These are phyloP conservation scores for Campoletis sonorensis DNA, from an alignment of 1,140 invertebrate species.

Conservation along the genomic window DNA sequence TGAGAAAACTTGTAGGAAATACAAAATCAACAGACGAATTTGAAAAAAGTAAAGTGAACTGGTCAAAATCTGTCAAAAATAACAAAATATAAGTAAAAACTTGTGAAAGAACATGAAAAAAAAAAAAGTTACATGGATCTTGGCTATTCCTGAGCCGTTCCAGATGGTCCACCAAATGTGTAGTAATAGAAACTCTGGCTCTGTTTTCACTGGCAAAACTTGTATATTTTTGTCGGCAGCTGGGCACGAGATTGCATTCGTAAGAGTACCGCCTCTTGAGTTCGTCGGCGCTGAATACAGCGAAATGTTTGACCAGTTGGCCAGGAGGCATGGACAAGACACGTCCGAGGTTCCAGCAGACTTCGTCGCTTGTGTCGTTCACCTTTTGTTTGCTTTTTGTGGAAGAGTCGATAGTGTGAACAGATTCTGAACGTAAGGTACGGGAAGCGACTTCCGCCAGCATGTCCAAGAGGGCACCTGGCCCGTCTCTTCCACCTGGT, in stretches of 20 bases:
- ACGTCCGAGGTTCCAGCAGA: constrained; percentile 73
- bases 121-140: constrained; percentile 62
- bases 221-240: constrained; percentile 76
- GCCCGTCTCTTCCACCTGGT: constrained; percentile 68
- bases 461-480: constrained; percentile 75
- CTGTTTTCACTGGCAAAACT: constrained; percentile 80
- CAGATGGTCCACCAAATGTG: constrained; percentile 77
- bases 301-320: constrained; percentile 78
- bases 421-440: constrained; percentile 74
- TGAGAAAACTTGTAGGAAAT: too few relatives aligned
- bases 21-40: too few relatives aligned
- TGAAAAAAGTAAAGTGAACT: too few relatives aligned
- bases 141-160: constrained; percentile 71
- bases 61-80: too few relatives aligned
- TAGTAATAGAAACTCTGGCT: constrained; percentile 77
- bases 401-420: constrained; percentile 59
- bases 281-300: constrained; percentile 78
- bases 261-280: constrained; percentile 79
- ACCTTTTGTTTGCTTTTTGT: constrained; percentile 57
- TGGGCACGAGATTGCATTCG: constrained; percentile 75
- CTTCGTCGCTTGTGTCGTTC: constrained; percentile 60
- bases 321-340: constrained; percentile 76
- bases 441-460: constrained; percentile 77
- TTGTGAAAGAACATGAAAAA: constrained; percentile 18
- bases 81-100: constrained; percentile 19